Base-by-base conservation (phyloP, 1,140 invertebrate genomes). In the Andricus grossulariae region DNA sequence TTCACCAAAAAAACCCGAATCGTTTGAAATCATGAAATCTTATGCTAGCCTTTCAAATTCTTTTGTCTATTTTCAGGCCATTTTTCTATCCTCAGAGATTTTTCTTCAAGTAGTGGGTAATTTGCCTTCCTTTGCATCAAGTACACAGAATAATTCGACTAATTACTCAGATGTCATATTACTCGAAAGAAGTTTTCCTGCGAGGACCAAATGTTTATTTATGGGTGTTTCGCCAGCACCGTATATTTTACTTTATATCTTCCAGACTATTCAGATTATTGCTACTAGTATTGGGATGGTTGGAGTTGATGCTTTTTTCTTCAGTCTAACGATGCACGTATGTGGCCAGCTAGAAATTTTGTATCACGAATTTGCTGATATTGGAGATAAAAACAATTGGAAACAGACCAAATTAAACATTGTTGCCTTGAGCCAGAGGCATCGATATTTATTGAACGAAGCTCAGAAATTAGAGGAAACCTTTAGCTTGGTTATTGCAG, bases 331-430 rank as follows among this genome's bases (percentile, higher is more conserved):
- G 3, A 77, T 86, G 74, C 82, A 85, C 50, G 12, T 86, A 4
- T 79, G 80, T 32, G 81, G 81, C 45, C 81, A 83, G 57, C 55
- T 85, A 7, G 75, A 82, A 49, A 13, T 80, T 8, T 39, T 86
- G 16, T 72, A 75, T 13, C 13, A 49, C 15, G 76, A 83, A 2
- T n/a, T 66, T 19, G 12, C 25, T 18, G 25, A 49, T 54, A 70
- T 71, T 25, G 55, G 70, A 6, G 25, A 25, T 25, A 3, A 10
- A 16, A 21, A 74, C 10, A 16, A 13, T 12, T 54, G 66, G 13
- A 19, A 76, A 0, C 2, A 15, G 0, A 66, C 25, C 16, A n/a
- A 52, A 11, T 32, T 2, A 15, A 54, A 72, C 6, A 25, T 86
- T 6, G 18, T 39, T 8, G 5, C 0, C 13, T 52, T 76, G 5